These are phyloP conservation scores for Autographa gamma DNA, from an alignment of 2,888 invertebrate species.

Conservation along the genomic window DNA sequence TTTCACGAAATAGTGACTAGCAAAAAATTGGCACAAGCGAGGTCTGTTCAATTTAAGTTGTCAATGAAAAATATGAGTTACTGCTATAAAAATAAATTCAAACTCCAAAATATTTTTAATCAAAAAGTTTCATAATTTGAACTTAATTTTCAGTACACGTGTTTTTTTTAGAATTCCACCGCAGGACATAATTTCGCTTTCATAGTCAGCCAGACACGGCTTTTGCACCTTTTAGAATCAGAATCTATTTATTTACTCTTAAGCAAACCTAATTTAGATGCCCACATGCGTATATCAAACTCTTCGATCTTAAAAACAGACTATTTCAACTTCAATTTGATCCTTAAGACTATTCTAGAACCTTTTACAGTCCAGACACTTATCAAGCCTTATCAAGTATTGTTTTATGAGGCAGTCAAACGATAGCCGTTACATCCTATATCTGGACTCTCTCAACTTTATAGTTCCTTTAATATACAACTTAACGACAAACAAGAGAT, in stretches of 20 bases:
- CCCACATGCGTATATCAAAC: not conserved
- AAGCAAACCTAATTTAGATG: too few species aligned
- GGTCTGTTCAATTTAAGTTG: not conserved
- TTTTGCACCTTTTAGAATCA: too few species aligned
- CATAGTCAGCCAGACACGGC: too few species aligned
- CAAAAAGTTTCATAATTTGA: too few species aligned
- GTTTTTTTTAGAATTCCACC: too few species aligned
- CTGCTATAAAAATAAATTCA: too few species aligned
- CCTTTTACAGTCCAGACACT: constrained; percentile 4
- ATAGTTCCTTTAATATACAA: constrained; percentile 34
- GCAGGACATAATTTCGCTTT: too few species aligned
- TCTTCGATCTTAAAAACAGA: not conserved
- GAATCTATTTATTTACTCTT: too few species aligned
- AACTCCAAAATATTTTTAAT: too few species aligned
- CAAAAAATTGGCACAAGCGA: not conserved
- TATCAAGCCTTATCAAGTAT: constrained; percentile 10
- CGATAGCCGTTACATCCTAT: constrained; percentile 23
- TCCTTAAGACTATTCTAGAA: not conserved
- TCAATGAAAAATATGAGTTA: too few species aligned
- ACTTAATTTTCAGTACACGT: too few species aligned
- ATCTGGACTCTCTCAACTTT: constrained; percentile 29
- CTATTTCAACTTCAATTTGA: not conserved
- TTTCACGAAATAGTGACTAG: not conserved
- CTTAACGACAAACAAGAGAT: constrained; percentile 45
- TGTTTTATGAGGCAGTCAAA: constrained; percentile 39